Evolutionary conservation across 2,113 vertebrate species (phyloP).

Genomic region (Clinocottus analis): DNA sequence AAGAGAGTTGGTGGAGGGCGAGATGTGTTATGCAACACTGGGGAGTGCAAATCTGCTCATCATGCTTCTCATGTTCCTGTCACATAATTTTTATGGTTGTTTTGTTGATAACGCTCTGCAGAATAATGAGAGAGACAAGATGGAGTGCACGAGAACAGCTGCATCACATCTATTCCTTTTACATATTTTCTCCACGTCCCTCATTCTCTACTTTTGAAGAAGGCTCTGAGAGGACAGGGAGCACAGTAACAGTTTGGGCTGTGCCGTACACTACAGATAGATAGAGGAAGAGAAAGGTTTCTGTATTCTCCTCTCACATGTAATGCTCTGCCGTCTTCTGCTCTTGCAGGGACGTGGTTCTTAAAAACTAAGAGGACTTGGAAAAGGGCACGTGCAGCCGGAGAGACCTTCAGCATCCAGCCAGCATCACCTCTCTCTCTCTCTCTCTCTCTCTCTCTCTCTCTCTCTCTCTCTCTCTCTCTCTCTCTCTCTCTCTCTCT

Average conservation of each 20-base stretch:
- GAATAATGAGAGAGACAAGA: conserved; percentile 62
- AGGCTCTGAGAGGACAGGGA: conserved; percentile 50
- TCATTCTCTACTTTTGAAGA: conserved; percentile 45
- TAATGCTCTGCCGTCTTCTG: conserved; percentile 50
- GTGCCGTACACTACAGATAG: conserved; percentile 48
- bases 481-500: conserved; percentile 17
- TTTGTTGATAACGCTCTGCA: conserved; percentile 67
- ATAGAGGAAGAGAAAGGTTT: conserved; percentile 36
- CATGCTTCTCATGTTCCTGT: conserved; percentile 78
- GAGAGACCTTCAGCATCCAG: conserved; percentile 68
- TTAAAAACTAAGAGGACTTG: conserved; percentile 52
- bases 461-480: conserved; percentile 14
- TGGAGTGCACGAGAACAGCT: conserved; percentile 61
- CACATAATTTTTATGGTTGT: conserved; percentile 69
- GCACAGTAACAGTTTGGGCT: conserved; percentile 45
- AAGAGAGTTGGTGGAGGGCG: conserved; percentile 40
- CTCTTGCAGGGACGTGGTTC: conserved; percentile 66
- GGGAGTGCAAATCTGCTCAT: conserved; percentile 78
- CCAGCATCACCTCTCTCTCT: conserved; percentile 39
- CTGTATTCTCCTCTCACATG: conserved; percentile 39
- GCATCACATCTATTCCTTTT: conserved; percentile 48
- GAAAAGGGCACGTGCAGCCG: conserved; percentile 55
- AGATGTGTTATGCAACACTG: conserved; percentile 72
- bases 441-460: conserved; percentile 4
- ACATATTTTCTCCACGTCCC: conserved; percentile 30